Percentiles rank a stretch among this genome's conserved stretches.
Conservation (phyloP, 2,888 invertebrate species). For the Digitonthophagus gazella region DNA sequence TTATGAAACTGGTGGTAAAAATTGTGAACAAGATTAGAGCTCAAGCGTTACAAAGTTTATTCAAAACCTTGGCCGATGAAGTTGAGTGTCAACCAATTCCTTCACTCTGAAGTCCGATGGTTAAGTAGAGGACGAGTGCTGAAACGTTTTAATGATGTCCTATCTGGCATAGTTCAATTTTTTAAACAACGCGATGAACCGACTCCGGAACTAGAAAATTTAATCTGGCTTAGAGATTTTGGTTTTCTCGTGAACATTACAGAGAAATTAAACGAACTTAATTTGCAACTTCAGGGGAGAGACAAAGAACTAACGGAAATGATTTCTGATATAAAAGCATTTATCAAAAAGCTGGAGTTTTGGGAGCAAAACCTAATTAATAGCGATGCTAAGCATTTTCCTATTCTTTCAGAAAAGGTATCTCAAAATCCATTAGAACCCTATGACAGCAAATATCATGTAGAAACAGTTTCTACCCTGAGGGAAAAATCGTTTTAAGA, state of each 20-base stretch:
- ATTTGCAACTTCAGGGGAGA: no score
- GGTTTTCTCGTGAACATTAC: no score
- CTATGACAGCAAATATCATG: no score
- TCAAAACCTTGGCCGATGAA: slow-evolving; percentile 20
- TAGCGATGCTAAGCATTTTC: no score
- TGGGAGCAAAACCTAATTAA: no score
- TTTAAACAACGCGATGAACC: slow-evolving; percentile 27
- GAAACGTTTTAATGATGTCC: no score
- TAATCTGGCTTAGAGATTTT: slow-evolving; percentile 28
- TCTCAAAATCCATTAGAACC: no score
- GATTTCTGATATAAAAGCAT: no score
- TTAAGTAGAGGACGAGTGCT: slow-evolving; percentile 23
- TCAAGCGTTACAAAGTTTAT: slow-evolving; percentile 24
- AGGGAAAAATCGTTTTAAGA: slow-evolving; percentile 28
- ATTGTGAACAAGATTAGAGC: slow-evolving; percentile 17
- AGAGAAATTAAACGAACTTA: no score
- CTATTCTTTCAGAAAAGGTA: no score
- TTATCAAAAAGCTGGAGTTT: no score
- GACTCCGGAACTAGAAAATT: slow-evolving; percentile 25
- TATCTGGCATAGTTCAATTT: slow-evolving; percentile 26
- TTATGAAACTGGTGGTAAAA: slow-evolving; percentile 1
- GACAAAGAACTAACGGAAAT: no score
- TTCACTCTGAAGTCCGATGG: slow-evolving; percentile 22
- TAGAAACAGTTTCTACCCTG: slow-evolving; percentile 20
- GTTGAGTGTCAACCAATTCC: slow-evolving; percentile 16